A percentile compares a stretch with the other conserved stretches of the same genome.
phyloP scores from a whole-genome alignment of 2,888 invertebrate genomes.

The Drosophila engyochracea region DNA sequence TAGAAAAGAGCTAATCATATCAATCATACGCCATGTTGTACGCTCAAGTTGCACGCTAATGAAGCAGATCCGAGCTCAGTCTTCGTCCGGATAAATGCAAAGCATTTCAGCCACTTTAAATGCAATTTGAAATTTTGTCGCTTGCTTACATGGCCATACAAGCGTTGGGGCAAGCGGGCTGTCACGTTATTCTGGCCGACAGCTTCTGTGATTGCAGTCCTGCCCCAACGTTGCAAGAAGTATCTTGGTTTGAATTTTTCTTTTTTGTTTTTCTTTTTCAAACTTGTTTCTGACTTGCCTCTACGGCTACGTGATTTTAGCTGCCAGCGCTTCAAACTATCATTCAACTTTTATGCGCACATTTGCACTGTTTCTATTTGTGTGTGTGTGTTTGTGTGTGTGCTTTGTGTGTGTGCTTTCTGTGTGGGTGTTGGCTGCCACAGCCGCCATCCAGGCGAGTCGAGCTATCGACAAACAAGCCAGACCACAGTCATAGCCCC shows the following conservation, averaged over 20 bases:
- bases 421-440: neutral
- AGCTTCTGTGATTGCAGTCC: constrained; percentile 14
- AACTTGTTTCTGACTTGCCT: constrained; percentile 42
- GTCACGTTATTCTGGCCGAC: neutral
- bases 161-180: constrained; percentile 14
- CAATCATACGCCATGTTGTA: constrained; percentile 73
- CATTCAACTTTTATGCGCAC: constrained; percentile 75
- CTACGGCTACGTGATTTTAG: constrained; percentile 52
- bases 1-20: constrained; percentile 47
- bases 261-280: constrained; percentile 14
- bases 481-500: constrained; percentile 26
- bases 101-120: constrained; percentile 66
- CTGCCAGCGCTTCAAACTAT: constrained; percentile 61
- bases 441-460: constrained; percentile 29
- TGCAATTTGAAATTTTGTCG: constrained; percentile 71
- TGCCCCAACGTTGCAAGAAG: constrained; percentile 34
- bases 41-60: constrained; percentile 56
- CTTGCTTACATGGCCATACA: constrained; percentile 66
- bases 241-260: constrained; percentile 21
- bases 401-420: constrained; percentile 2
- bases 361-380: constrained; percentile 42
- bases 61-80: constrained; percentile 30
- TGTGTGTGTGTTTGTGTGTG: constrained; percentile 14
- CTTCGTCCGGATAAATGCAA: constrained; percentile 23
- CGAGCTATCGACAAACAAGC: constrained; percentile 41